phyloP scores from a whole-genome alignment of 2,797 vertebrate genomes.

The Oceanodroma leucorhoa region DNA sequence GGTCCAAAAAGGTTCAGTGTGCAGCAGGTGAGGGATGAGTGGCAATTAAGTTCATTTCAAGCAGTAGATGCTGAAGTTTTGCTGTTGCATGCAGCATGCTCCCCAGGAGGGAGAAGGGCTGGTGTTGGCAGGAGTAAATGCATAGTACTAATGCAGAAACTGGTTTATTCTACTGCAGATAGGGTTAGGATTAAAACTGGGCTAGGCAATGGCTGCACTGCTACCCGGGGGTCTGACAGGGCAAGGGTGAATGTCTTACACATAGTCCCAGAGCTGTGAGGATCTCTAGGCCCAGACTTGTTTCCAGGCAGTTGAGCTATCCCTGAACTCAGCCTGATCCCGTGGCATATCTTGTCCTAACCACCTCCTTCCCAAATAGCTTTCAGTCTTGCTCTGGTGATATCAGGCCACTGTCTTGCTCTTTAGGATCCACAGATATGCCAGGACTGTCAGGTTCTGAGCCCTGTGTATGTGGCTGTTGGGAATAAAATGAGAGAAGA shows the following conservation, averaged over 20 bases:
- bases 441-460: not conserved
- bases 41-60: not conserved
- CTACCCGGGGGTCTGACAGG: not conserved
- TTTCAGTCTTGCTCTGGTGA: not conserved
- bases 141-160: not conserved
- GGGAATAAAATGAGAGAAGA: not conserved
- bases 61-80: not conserved
- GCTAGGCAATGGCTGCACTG: not conserved
- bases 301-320: not conserved
- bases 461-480: not conserved
- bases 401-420: not conserved
- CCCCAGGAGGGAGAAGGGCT: not conserved
- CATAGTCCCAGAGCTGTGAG: not conserved
- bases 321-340: not conserved
- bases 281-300: not conserved
- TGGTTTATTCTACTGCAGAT: not conserved
- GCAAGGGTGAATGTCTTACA: not conserved
- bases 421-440: not conserved
- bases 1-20: not conserved
- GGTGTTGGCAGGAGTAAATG: not conserved
- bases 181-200: not conserved
- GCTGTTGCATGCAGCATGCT: not conserved
- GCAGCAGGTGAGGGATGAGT: not conserved
- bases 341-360: not conserved
- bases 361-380: not conserved